Evolutionary conservation across 2,797 vertebrate species (phyloP).

Genomic region (Astyanax mexicanus): DNA sequence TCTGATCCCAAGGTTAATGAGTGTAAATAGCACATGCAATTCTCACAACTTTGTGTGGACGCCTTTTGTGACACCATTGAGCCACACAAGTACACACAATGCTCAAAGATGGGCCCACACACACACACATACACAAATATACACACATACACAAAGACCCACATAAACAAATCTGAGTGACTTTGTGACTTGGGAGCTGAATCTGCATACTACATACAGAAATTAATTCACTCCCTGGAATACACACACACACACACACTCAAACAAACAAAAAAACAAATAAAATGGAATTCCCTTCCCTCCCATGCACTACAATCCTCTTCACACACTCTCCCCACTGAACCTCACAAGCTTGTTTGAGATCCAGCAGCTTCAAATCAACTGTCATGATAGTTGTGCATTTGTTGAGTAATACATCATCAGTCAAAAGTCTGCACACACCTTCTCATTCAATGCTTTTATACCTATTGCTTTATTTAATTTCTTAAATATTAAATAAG

Average conservation of each 20-base stretch:
- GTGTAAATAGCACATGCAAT: conserved; percentile 12
- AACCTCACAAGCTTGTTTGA: not conserved
- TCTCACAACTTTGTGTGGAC: conserved; percentile 8
- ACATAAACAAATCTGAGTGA: not conserved
- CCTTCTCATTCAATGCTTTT: too few relatives aligned
- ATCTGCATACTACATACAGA: not conserved
- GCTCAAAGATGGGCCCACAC: not conserved
- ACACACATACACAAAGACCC: not conserved
- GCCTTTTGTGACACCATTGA: not conserved
- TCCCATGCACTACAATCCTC: not conserved
- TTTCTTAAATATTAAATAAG: too few relatives aligned
- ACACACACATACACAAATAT: not conserved
- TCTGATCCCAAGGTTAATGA: conserved; percentile 22
- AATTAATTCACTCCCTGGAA: not conserved
- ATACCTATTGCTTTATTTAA: too few relatives aligned
- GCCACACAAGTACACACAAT: not conserved
- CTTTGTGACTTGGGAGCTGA: not conserved
- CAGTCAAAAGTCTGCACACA: too few relatives aligned
- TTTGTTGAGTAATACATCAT: too few relatives aligned
- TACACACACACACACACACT: not conserved
- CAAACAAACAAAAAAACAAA: conserved; percentile 2
- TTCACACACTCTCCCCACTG: not conserved
- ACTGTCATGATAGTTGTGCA: too few relatives aligned
- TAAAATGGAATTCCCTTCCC: not conserved
- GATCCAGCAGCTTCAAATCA: not conserved